Evolutionary conservation across 2,797 vertebrate genomes (phyloP).

Genomic region (Smutsia temminckii): DNA sequence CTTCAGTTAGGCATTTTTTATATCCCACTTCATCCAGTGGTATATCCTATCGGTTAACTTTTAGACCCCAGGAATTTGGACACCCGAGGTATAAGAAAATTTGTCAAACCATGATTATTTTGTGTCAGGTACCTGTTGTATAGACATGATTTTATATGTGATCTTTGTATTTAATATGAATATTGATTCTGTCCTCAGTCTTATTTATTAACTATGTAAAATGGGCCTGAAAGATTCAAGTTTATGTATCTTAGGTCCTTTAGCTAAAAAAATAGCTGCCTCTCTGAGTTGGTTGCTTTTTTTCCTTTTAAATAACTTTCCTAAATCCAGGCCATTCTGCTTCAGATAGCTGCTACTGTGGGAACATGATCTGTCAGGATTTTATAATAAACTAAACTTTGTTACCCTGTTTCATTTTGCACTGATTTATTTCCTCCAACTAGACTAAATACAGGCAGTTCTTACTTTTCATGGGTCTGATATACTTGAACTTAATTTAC

Average conservation of each 20-base stretch:
- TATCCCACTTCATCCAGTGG: neutral
- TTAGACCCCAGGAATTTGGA: neutral
- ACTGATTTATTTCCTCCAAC: neutral
- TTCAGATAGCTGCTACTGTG: neutral
- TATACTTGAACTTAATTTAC: neutral
- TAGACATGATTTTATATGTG: neutral
- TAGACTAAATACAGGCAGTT: neutral
- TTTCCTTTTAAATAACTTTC: conserved; percentile 11
- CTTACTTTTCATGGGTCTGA: neutral
- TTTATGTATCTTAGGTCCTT: neutral
- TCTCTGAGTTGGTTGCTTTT: neutral
- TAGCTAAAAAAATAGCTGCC: neutral
- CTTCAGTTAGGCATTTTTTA: neutral
- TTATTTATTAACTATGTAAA: conserved; percentile 38
- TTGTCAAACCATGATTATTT: conserved; percentile 11
- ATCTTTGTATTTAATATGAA: conserved; percentile 12
- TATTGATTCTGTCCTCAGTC: neutral
- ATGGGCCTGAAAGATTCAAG: neutral
- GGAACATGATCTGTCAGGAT: neutral
- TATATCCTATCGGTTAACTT: neutral
- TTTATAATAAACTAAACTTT: neutral
- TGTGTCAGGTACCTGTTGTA: conserved; percentile 4
- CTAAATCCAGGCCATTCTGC: neutral
- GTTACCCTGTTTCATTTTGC: neutral
- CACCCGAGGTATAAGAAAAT: neutral